These are phyloP conservation scores for Amblyornis subalaris DNA, from an alignment of 2,113 vertebrate species.

Conservation along the genomic window DNA sequence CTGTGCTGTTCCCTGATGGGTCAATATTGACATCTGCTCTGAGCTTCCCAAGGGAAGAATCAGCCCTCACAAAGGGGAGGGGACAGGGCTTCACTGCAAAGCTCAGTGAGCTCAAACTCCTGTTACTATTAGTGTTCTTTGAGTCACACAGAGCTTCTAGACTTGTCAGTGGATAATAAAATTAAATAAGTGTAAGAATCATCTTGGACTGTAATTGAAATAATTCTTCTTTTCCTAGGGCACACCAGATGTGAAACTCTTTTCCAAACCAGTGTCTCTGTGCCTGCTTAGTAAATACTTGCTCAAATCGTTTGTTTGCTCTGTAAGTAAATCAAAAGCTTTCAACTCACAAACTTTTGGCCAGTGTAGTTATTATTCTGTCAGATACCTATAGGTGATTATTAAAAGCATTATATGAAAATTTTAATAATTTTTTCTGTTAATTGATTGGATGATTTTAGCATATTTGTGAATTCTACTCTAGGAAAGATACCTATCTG, in stretches of 20 bases:
- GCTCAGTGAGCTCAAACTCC: neutral
- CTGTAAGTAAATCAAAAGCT: constrained; percentile 76
- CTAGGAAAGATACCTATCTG: neutral
- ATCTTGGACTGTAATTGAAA: neutral
- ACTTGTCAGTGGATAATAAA: neutral
- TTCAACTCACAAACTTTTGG: neutral
- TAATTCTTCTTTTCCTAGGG: constrained; percentile 71
- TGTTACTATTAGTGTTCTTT: neutral
- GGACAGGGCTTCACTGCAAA: neutral
- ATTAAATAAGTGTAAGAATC: neutral
- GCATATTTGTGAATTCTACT: neutral
- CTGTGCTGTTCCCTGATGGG: neutral
- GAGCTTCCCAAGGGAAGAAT: neutral
- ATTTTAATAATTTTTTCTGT: neutral
- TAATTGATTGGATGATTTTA: neutral
- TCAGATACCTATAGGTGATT: neutral
- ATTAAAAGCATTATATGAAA: neutral
- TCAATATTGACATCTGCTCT: neutral
- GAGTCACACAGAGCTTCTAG: neutral
- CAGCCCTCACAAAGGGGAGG: rapidly evolving
- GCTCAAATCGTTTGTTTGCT: constrained; percentile 89
- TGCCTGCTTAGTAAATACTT: constrained; percentile 90
- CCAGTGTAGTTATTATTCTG: neutral
- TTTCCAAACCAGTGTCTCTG: constrained; percentile 88
- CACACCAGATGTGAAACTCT: constrained; percentile 89